phyloP scores from a whole-genome alignment of 2,113 vertebrate species.

The Odocoileus virginianus region DNA sequence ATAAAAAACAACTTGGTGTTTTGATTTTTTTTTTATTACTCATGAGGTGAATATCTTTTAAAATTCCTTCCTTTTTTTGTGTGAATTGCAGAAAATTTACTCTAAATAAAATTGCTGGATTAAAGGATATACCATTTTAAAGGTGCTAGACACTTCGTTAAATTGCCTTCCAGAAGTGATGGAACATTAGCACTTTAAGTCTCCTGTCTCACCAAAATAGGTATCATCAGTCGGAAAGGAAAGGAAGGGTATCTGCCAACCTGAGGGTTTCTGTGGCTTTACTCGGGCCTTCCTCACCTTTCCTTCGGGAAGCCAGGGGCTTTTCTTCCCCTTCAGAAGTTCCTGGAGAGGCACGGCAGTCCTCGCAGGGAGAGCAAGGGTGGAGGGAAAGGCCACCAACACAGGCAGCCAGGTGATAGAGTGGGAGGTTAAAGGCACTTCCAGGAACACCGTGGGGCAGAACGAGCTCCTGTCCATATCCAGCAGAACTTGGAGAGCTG shows the following conservation, averaged over 20 bases:
- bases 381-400: neutral
- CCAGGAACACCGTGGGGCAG: too few relatives aligned
- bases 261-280: neutral
- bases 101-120: neutral
- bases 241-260: neutral
- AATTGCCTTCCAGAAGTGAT: neutral
- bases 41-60: neutral
- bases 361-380: neutral
- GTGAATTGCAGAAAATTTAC: neutral
- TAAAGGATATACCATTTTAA: conserved; percentile 23
- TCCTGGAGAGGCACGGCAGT: neutral
- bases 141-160: neutral
- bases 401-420: neutral
- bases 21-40: neutral
- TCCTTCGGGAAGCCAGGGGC: neutral
- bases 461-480: neutral
- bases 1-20: neutral
- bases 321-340: neutral
- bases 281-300: neutral
- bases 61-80: neutral
- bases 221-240: neutral
- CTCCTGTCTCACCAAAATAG: neutral
- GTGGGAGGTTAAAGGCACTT: neutral
- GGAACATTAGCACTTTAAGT: neutral
- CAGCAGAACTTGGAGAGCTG: neutral